Evolutionary conservation across 2,888 invertebrate genomes (phyloP).

Genomic region (Glyphotaelius pellucidus): DNA sequence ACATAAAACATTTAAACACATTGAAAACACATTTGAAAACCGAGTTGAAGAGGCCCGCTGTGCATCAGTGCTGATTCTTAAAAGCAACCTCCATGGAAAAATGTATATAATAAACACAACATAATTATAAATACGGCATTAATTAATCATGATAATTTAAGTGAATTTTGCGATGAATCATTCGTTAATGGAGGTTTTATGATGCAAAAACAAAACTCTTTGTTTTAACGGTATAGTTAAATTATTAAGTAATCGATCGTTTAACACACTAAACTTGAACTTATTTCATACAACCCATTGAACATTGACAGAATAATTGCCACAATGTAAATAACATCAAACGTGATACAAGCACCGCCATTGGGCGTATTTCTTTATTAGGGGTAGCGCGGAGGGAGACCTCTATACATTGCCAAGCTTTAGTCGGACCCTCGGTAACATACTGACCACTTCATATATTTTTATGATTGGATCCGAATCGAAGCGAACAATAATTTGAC

Average conservation of each 20-base stretch:
- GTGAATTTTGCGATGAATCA: too few relatives aligned
- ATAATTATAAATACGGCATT: not conserved
- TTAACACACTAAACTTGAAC: not conserved
- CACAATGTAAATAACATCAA: not conserved
- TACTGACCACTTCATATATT: constrained; percentile 16
- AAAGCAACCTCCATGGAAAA: not conserved
- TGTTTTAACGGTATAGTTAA: too few relatives aligned
- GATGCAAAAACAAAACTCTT: too few relatives aligned
- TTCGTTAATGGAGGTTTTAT: too few relatives aligned
- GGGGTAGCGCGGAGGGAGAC: not conserved
- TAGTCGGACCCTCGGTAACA: not conserved
- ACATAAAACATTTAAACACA: not conserved
- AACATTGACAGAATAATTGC: not conserved
- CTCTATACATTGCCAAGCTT: not conserved
- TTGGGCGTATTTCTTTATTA: not conserved
- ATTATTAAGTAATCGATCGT: not conserved
- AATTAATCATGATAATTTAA: not conserved
- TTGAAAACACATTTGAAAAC: not conserved
- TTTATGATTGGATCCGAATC: constrained; percentile 24
- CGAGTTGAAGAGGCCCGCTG: not conserved
- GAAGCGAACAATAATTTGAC: not conserved
- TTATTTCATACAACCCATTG: not conserved
- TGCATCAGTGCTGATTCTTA: not conserved
- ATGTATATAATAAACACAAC: not conserved
- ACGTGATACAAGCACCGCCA: not conserved